These are phyloP conservation scores for Butorides virescens DNA, from an alignment of 2,113 vertebrate genomes.

Conservation along the genomic window DNA sequence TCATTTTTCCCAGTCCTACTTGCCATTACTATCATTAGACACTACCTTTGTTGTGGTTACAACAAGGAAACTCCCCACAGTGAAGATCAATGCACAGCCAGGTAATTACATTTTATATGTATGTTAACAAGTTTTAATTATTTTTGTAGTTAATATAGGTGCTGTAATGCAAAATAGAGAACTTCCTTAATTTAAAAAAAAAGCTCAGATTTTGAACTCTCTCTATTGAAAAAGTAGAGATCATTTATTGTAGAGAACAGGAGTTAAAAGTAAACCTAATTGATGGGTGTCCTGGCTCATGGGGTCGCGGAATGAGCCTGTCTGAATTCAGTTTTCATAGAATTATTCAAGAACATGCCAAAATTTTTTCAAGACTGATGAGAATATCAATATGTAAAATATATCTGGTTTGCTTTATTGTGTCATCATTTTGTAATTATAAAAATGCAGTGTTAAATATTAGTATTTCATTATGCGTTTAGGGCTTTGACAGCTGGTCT, in stretches of 20 bases:
- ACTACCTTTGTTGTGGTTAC: constrained; percentile 1
- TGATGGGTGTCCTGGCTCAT: not conserved
- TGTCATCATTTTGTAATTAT: not conserved
- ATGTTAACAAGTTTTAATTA: constrained; percentile 32
- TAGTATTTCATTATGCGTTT: not conserved
- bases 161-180: not conserved
- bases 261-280: not conserved
- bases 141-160: not conserved
- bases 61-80: constrained; percentile 17
- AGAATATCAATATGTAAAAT: not conserved
- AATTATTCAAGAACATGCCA: not conserved
- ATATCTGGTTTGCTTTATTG: not conserved
- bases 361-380: not conserved
- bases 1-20: not conserved
- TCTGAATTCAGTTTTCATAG: not conserved
- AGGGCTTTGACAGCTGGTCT: not conserved
- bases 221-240: not conserved
- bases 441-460: not conserved
- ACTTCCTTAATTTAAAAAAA: not conserved
- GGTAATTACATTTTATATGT: constrained; percentile 19
- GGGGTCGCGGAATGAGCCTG: not conserved
- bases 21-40: not conserved
- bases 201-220: not conserved
- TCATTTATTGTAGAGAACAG: not conserved
- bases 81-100: constrained; percentile 20